Percentiles rank a stretch among this genome's conserved stretches.
These are phyloP conservation scores for Oxycera nigricornis DNA, from an alignment of 2,888 invertebrate species.

Conservation along the genomic window DNA sequence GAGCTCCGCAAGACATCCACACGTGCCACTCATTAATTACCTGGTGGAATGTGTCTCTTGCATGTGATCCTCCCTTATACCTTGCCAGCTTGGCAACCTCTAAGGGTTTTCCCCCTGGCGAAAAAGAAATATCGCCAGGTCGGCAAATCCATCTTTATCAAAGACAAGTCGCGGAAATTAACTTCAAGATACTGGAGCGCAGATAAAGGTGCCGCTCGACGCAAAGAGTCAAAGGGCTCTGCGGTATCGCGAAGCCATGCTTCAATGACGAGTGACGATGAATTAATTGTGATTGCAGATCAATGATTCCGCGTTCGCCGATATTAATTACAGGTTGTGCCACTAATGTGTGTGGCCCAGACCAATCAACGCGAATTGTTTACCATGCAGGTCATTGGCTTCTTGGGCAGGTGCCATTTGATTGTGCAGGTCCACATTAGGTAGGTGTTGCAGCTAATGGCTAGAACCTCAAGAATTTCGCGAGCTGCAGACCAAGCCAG, in stretches of 20 bases:
- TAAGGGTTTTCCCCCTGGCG: background rate
- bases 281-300: constrained; percentile 15
- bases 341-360: background rate
- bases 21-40: background rate
- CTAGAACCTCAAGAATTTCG: no score
- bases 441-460: no score
- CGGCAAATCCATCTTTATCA: constrained; percentile 3
- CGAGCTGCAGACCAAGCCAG: no score
- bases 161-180: background rate
- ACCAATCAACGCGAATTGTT: background rate
- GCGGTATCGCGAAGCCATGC: background rate
- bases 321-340: background rate
- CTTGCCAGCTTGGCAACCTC: background rate
- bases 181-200: background rate
- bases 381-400: no score
- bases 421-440: no score
- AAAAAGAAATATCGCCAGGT: constrained; percentile 2
- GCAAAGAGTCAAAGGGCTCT: background rate
- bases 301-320: background rate
- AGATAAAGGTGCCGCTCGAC: background rate
- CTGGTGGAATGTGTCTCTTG: no score
- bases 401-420: no score
- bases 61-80: background rate
- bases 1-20: background rate
- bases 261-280: constrained; percentile 8